phyloP scores from a whole-genome alignment of 2,113 vertebrate genomes.

The Ophiodon elongatus region DNA sequence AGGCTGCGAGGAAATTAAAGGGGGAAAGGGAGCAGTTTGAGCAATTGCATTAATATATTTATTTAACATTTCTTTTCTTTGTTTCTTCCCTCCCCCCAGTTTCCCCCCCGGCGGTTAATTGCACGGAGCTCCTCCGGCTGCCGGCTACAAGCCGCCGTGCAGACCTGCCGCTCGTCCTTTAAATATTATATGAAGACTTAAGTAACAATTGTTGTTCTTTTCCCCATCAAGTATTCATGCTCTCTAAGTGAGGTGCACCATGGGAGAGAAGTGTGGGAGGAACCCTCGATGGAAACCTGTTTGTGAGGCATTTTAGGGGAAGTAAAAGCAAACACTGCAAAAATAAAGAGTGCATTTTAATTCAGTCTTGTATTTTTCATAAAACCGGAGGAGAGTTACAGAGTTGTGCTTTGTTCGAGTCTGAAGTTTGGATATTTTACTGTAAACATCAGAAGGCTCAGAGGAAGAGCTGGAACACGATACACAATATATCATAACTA shows the following conservation, averaged over 20 bases:
- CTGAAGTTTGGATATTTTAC: no score
- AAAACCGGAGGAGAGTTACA: no score
- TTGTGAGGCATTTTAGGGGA: constrained; percentile 45
- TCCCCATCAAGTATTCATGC: constrained; percentile 82
- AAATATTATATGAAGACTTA: constrained; percentile 84
- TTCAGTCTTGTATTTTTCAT: not conserved
- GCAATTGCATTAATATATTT: constrained; percentile 53
- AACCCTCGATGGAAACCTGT: constrained; percentile 18
- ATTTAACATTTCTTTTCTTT: constrained; percentile 40
- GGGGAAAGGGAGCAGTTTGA: constrained; percentile 42
- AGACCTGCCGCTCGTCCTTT: constrained; percentile 55
- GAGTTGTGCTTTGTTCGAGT: no score
- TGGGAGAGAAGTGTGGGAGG: constrained; percentile 51
- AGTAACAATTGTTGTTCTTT: constrained; percentile 86
- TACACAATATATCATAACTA: not conserved
- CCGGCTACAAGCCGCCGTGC: constrained; percentile 41
- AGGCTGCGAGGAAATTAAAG: constrained; percentile 67
- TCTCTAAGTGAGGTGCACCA: constrained; percentile 67
- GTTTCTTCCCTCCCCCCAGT: constrained; percentile 18
- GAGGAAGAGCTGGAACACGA: not conserved
- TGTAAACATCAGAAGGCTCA: no score
- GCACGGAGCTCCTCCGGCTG: constrained; percentile 62
- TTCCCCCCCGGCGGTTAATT: constrained; percentile 49
- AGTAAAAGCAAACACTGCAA: constrained; percentile 29
- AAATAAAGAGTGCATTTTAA: constrained; percentile 37